Evolutionary conservation across 2,888 invertebrate genomes (phyloP).

Genomic region (Melanostoma scalare): DNA sequence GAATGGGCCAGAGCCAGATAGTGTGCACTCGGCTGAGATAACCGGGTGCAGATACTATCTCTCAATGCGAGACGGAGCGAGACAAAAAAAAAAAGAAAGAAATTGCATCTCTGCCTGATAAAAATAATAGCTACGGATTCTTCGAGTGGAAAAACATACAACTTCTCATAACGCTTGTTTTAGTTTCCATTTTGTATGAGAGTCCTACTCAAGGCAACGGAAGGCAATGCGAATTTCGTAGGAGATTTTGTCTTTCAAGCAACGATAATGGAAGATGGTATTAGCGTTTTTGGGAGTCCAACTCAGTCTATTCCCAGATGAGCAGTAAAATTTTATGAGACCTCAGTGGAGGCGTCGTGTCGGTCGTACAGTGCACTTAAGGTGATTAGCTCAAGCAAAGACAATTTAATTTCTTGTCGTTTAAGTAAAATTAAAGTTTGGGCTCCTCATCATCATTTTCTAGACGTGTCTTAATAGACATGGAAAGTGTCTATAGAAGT

Average conservation of each 20-base stretch:
- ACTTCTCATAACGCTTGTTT: conserved; percentile 64
- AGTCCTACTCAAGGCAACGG: conserved; percentile 9
- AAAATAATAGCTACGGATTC: conserved; percentile 67
- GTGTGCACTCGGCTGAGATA: conserved; percentile 55
- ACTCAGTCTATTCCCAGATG: neutral
- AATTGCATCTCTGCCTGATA: conserved; percentile 49
- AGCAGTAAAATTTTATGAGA: conserved; percentile 13
- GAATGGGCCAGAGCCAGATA: conserved; percentile 12
- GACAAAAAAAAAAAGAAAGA: conserved; percentile 18
- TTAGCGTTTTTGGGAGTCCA: neutral
- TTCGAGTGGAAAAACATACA: conserved; percentile 70
- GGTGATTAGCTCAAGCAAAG: too few relatives aligned
- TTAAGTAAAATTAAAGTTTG: conserved; percentile 5
- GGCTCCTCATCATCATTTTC: too few relatives aligned
- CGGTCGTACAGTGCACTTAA: neutral
- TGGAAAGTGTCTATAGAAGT: too few relatives aligned
- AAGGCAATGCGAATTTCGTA: conserved; percentile 14
- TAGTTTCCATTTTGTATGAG: conserved; percentile 45
- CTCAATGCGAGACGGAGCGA: conserved; percentile 17
- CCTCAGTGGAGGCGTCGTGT: conserved; percentile 2
- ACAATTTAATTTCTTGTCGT: neutral
- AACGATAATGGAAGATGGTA: conserved; percentile 17
- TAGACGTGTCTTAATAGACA: too few relatives aligned
- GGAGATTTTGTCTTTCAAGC: conserved; percentile 30
- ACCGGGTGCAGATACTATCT: conserved; percentile 62